Evolutionary conservation across 2,888 invertebrate species (phyloP).

Genomic region (Drosophila flavopinicola): DNA sequence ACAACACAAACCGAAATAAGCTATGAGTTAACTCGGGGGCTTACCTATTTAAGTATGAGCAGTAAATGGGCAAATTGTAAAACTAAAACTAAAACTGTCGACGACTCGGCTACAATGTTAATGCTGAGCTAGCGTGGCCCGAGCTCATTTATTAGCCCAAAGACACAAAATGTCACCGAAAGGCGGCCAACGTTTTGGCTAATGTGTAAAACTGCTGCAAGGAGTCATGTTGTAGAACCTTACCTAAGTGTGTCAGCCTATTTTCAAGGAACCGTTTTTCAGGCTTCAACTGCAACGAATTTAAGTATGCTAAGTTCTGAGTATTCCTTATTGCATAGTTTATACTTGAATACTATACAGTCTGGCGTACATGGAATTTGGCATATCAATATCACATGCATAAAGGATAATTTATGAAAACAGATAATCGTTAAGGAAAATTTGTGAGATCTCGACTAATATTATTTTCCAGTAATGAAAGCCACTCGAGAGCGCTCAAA

Average conservation of each 20-base stretch:
- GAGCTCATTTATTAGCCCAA: conserved; percentile 59
- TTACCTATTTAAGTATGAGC: conserved; percentile 17
- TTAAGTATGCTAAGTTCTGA: conserved; percentile 47
- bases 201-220: conserved; percentile 26
- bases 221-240: neutral
- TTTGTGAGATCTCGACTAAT: neutral
- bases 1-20: conserved; percentile 11
- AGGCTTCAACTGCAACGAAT: neutral
- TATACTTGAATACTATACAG: conserved; percentile 51
- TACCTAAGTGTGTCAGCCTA: conserved; percentile 5
- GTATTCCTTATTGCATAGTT: conserved; percentile 69
- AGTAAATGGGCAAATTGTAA: conserved; percentile 51
- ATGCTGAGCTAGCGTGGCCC: conserved; percentile 67
- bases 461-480: neutral
- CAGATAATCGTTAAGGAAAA: neutral
- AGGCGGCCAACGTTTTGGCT: conserved; percentile 31
- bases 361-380: conserved; percentile 50
- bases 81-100: conserved; percentile 65
- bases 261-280: neutral
- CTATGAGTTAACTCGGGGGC: conserved; percentile 2
- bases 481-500: conserved; percentile 27
- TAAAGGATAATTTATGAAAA: neutral
- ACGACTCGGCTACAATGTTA: conserved; percentile 57
- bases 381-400: conserved; percentile 5
- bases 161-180: conserved; percentile 51